Evolutionary conservation across 2,113 vertebrate species (phyloP), one percentile per base, ranked within the genome.

Genomic region (Hassar affinis): DNA sequence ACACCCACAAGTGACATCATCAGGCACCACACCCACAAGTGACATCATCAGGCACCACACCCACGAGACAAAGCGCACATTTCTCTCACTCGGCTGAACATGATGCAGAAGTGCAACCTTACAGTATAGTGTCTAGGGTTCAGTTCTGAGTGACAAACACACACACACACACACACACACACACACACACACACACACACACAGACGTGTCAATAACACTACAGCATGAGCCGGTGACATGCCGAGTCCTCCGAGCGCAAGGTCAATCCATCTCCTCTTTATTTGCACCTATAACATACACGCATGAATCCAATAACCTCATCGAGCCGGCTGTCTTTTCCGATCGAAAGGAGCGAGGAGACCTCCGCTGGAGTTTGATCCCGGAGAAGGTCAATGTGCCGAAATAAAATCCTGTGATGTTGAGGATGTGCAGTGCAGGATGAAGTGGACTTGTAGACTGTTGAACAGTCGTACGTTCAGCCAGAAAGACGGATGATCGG

Each of bases 271-370:
- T 77, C 78, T 76, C 62, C 52, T 51, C 61, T 38, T 72, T 62
- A 84, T 57, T 69, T 42, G 27, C 80, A 25, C 69, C 78, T 25
- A 72, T 64, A 80, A 42, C 35, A 27, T 4, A 35, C 47, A 85
- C 35, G 68, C 75, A 82, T 62, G 77, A 49, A 85, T 85, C 78
- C 52, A 76, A 42, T 83, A 83, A 87, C 59, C 68, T 69, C 52
- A 69, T 30, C 79, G 69, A 86, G 25, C 35, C 68, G 54, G 78
- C 76, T 20, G 22, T 83, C 82, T 51, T 52, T 51, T 33, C 59
- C 9, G n/a, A n/a, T 25, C 45, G 14, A 79, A 85, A 47, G 47
- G 71, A 76, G 42, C 12, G 57, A 47, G 15, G 6, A 80, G 22
- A 68, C 69, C 38, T 80, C 22, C 69, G 75, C 20, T 77, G 78